Evolutionary conservation across 2,113 vertebrate genomes (phyloP).

Genomic region (Chaetodon trifascialis): DNA sequence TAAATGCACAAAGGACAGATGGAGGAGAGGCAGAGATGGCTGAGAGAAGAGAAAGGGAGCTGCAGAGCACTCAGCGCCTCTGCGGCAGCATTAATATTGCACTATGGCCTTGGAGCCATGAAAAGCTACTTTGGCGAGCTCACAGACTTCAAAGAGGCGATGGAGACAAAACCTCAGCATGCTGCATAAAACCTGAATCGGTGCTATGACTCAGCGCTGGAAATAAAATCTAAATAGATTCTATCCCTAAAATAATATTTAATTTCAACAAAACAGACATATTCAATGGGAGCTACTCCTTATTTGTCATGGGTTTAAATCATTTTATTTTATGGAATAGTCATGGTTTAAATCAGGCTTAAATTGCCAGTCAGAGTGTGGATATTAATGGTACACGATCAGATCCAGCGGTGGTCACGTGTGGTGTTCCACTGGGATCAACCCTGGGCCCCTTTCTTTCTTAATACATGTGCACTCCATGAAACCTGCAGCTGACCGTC

Average conservation of each 20-base stretch:
- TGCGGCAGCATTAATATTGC: constrained; percentile 81
- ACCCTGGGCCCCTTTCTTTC: neutral
- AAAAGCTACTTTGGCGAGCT: constrained; percentile 67
- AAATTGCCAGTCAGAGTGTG: neutral
- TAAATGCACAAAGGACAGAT: neutral
- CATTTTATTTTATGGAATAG: neutral
- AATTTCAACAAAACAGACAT: neutral
- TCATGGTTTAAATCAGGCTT: neutral
- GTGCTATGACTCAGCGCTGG: constrained; percentile 31
- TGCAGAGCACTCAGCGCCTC: constrained; percentile 56
- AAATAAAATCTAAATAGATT: neutral
- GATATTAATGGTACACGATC: neutral
- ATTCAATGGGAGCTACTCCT: neutral
- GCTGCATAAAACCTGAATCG: constrained; percentile 38
- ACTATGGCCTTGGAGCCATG: constrained; percentile 68
- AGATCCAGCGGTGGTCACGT: neutral
- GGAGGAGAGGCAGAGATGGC: constrained; percentile 11
- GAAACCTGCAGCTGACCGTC: no score
- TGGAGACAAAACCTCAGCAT: constrained; percentile 33
- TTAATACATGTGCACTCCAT: neutral
- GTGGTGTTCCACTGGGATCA: constrained; percentile 3
- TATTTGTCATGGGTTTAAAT: neutral
- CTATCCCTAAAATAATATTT: neutral
- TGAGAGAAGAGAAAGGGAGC: constrained; percentile 21
- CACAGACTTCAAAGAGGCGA: constrained; percentile 50